Evolutionary conservation across 2,888 invertebrate genomes (phyloP).

Genomic region (Alentia gelatinosa): DNA sequence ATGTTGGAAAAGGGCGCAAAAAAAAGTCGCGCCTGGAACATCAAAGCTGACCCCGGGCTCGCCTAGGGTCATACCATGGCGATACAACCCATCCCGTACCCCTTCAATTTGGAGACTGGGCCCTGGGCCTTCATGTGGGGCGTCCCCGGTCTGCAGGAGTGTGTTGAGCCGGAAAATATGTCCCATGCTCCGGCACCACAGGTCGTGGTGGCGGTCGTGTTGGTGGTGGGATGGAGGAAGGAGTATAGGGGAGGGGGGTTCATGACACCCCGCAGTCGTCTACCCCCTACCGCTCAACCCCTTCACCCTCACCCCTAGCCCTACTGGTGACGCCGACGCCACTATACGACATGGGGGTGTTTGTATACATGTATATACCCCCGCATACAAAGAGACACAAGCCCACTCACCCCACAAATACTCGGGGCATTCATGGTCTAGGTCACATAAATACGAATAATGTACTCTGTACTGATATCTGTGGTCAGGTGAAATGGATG

Average conservation of each 20-base stretch:
- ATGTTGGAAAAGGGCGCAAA: not conserved
- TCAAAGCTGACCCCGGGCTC: constrained; percentile 5
- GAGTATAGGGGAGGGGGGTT: not conserved
- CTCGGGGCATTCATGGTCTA: no score
- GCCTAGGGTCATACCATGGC: constrained; percentile 11
- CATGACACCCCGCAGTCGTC: no score
- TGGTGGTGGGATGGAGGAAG: not conserved
- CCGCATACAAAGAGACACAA: no score
- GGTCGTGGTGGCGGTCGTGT: not conserved
- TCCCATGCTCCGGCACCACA: constrained; percentile 15
- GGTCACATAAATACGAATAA: no score
- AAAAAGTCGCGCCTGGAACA: not conserved
- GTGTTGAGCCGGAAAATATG: constrained; percentile 13
- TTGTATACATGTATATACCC: no score
- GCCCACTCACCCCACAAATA: no score
- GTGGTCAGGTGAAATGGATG: no score
- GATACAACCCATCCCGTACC: constrained; percentile 29
- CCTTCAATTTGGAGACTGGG: not conserved
- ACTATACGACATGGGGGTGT: no score
- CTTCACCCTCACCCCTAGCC: no score
- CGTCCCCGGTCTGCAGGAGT: not conserved
- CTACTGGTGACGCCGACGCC: no score
- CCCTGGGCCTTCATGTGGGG: not conserved
- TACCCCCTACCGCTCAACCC: no score
- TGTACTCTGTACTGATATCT: no score